Base-by-base conservation (phyloP, 1,140 invertebrate species). In the Aculops lycopersici region DNA sequence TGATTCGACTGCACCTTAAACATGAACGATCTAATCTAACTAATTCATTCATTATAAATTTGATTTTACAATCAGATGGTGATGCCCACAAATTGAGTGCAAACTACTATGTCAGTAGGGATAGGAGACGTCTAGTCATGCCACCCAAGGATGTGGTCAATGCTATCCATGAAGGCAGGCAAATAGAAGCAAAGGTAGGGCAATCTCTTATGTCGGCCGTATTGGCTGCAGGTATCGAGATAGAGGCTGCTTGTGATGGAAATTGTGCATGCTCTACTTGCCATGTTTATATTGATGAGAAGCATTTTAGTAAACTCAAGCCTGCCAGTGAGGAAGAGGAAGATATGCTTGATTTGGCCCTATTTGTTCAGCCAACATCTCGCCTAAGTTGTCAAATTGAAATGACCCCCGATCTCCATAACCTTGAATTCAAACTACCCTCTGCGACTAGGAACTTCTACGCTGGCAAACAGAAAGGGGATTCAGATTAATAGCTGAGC, bases 201-300 rank as follows among this genome's bases (percentile, higher is more conserved):
- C 88, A 97, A 52, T 95, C 94, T 66, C 63, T 75, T 3, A 58
- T 97, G 44, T 90, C 88, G 58, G 61, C 95, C 48, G 84, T 83
- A 4, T 84, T 92, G 54, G 65, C 76, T 53, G 70, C 86, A 64
- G 71, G 70, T 17, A 72, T 97, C 49, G 74, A 79, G 54, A 75
- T 97, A 67, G 88, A 97, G 73, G 88, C 75, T 44, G 84, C 90
- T 4, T 97, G 90, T 62, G 88, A 95, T 64, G 90, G 84, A 16
- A 92, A 84, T 13, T 52, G 94, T 52, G 90, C 90, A 1, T 97
- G 90, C 58, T 90, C 80, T 35, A 97, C 90, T 4, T 97, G 90
- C 57, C 90, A 97, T 63, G 75, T 92, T 17, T 97, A 97, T 58
- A 77, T 97, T 21, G 56, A 78, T 39, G 60, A 70, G 41, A 59